Evolutionary conservation across 2,113 vertebrate genomes (phyloP), one percentile per base, ranked within the genome.

Genomic region (Propithecus coquereli): DNA sequence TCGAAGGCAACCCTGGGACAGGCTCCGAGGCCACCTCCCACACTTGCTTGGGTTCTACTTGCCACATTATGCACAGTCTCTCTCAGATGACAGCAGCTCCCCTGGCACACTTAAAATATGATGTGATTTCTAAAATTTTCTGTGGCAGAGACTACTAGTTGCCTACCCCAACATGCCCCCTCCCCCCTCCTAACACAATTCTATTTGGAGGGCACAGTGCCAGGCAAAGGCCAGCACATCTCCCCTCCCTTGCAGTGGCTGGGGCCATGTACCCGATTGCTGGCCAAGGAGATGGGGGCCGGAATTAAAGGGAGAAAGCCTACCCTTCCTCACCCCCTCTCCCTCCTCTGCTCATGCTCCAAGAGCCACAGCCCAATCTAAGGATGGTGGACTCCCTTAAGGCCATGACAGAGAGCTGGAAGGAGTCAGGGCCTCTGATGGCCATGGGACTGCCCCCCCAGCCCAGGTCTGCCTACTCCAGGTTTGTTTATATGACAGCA

Each of bases 261-360:
- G 5, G 23, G 30, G 25, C 50, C 6, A 1, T 8, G 13, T 0
- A 22, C 43, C 76, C 13, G 0, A 18, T 1, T 0, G 0, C 45
- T 16, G 23, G 68, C 45, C 22, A 30, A 18, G 0, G n/a, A 9
- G 7, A 14, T 0, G 2, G 3, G 23, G 14, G n/a, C 54, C 45
- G 8, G 43, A 65, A 23, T 8, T 7, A 25, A 32, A 32, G 0
- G 20, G 23, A 57, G 32, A 18, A 50, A n/a, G 13, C 16, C 68
- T 63, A 23, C 23, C 54, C 45, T 57, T 68, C 68, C 32, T 43
- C 30, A 59, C 54, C 40, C 3, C 6, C 22, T 9, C 52, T 54
- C 40, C 16, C 2, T 57, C 8, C 85, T 43, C 16, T 61, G 43
- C 10, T 71, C 68, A 11, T 4, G 11, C 77, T 23, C 61, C 37